Evolutionary conservation across 2,113 vertebrate species (phyloP).

Genomic region (Podarcis muralis): DNA sequence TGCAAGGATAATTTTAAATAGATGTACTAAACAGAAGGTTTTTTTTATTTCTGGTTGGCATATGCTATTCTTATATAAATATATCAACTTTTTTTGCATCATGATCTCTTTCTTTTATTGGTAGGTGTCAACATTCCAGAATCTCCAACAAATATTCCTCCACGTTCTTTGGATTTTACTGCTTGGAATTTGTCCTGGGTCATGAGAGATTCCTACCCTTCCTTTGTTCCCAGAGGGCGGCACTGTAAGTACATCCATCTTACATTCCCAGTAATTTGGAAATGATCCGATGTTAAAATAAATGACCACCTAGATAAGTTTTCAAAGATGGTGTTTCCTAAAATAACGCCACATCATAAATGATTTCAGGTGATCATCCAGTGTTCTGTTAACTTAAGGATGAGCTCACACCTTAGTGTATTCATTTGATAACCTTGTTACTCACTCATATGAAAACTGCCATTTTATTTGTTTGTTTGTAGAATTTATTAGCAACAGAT

Average conservation of each 20-base stretch:
- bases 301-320: background rate
- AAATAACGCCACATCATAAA: background rate
- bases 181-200: constrained; percentile 81
- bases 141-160: constrained; percentile 49
- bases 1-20: background rate
- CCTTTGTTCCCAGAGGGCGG: constrained; percentile 75
- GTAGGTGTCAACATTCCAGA: constrained; percentile 65
- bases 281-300: background rate
- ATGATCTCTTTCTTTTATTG: constrained; percentile 35
- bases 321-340: background rate
- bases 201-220: constrained; percentile 80
- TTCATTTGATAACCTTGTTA: background rate
- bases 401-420: background rate
- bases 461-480: no score
- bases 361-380: background rate
- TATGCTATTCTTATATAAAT: background rate
- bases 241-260: constrained; percentile 72
- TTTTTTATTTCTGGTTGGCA: constrained; percentile 6
- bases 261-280: background rate
- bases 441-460: background rate
- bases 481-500: background rate
- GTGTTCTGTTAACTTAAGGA: background rate
- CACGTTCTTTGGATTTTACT: constrained; percentile 56
- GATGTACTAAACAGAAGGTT: background rate
- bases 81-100: background rate